Base-by-base conservation (phyloP, 2,888 invertebrate species). In the Anodontia alba region DNA sequence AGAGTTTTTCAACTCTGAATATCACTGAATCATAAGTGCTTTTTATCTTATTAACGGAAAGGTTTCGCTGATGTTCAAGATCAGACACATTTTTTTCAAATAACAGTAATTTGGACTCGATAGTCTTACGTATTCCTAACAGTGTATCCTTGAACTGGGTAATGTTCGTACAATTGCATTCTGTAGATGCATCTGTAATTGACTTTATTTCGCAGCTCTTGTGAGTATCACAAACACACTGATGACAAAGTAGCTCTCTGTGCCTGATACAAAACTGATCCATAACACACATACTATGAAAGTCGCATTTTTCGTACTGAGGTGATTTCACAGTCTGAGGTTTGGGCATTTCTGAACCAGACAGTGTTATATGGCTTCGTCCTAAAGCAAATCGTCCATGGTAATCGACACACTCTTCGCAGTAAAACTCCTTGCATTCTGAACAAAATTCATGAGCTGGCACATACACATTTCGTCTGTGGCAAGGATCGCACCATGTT, bases 401-500 rank as follows among this genome's bases (percentile, higher is more conserved):
- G 17, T 33, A 62, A 23, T 62, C 62, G 20, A 2, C 12, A 20
- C 62, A 62, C 8, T 62, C 62, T 3, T 5, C 15, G 20, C 62
- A 62, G 23, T 33, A 33, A 20, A 33, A 62, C 23, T 62, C 62
- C 33, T 17, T 17, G 62, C 62, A 62, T 17, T 62, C 33, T 1
- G 31, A 33, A 33, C 62, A 62, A 20, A 17, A 62, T 23, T 62
- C 23, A 15, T 31, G 33, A 12, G 62, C 62, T 62, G 62, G 62
- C 33, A 62, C 33, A 29, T 62, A 62, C 15, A 33, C 33, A 62
- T 62, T 31, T 31, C 33, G 12, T 31, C 33, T 62, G 17, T 62
- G 20, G 17, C 62, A 62, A 8, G 33, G 62, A 33, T 62, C 62
- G 33, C 62, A 62, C 62, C 62, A 62, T n/a, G n/a, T n/a, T n/a